Conservation (phyloP, 64 coral and sea anemone species). For the Exaiptasia diaphana region DNA sequence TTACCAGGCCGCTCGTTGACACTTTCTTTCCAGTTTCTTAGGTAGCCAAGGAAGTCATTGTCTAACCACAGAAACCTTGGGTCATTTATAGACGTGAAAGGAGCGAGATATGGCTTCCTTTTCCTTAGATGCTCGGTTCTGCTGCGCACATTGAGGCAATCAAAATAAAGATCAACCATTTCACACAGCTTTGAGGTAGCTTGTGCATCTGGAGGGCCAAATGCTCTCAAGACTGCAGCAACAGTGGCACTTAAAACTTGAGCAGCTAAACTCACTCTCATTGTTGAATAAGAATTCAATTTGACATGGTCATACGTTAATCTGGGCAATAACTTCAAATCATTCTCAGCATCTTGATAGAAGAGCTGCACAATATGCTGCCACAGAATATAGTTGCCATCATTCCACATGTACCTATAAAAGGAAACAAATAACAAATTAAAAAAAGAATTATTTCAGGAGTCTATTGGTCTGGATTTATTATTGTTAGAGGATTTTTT, state of each 20-base stretch:
- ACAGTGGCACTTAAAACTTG: conserved; percentile 34
- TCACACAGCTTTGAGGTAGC: conserved; percentile 18
- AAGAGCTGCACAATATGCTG: conserved; percentile 19
- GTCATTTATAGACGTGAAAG: background rate
- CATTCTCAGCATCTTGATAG: conserved; percentile 24
- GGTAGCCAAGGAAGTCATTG: conserved; percentile 16
- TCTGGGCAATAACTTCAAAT: conserved; percentile 17
- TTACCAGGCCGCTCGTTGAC: background rate
- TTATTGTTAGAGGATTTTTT: background rate
- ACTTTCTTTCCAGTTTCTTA: conserved; percentile 22
- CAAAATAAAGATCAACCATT: conserved; percentile 29
- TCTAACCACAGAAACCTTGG: conserved; percentile 14
- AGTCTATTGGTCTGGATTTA: background rate
- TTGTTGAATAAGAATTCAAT: conserved; percentile 7
- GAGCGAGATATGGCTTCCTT: conserved; percentile 6
- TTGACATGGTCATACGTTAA: conserved; percentile 30
- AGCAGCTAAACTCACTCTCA: conserved; percentile 21
- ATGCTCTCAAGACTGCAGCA: conserved; percentile 20
- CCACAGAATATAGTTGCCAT: conserved; percentile 7
- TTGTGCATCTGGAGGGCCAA: conserved; percentile 12
- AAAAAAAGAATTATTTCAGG: background rate
- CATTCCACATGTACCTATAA: conserved; percentile 20
- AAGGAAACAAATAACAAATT: background rate
- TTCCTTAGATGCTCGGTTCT: conserved; percentile 15
- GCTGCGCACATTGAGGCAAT: conserved; percentile 32